These are phyloP conservation scores for Eledona agricola DNA, from an alignment of 2,888 invertebrate genomes.

Conservation along the genomic window DNA sequence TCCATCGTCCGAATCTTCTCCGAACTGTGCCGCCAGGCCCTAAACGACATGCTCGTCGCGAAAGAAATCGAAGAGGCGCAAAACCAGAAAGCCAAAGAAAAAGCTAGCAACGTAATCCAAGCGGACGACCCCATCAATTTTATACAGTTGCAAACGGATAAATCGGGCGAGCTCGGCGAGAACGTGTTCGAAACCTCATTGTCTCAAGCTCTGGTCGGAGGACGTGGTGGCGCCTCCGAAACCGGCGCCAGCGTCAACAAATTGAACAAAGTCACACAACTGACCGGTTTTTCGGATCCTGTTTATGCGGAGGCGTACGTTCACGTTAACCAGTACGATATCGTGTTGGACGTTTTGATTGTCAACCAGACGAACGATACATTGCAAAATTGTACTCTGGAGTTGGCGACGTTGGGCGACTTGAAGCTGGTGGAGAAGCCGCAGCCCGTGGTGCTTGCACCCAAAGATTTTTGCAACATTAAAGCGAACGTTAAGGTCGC, in stretches of 20 bases:
- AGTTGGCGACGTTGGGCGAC: slow-evolving; percentile 97
- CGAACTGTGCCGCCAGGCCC: slow-evolving; percentile 76
- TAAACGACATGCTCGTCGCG: slow-evolving; percentile 84
- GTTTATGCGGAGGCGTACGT: slow-evolving; percentile 99
- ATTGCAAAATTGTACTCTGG: slow-evolving; percentile 96
- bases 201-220: slow-evolving; percentile 85
- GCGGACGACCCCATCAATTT: slow-evolving; percentile 88
- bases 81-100: slow-evolving; percentile 71
- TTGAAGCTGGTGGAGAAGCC: slow-evolving; percentile 98
- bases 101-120: slow-evolving; percentile 74
- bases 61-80: slow-evolving; percentile 77
- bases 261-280: slow-evolving; percentile 83
- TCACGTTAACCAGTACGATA: slow-evolving; percentile 98
- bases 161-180: slow-evolving; percentile 66
- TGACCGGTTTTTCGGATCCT: slow-evolving; percentile 99
- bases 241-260: slow-evolving; percentile 68
- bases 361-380: slow-evolving; percentile 99
- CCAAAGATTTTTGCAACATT: slow-evolving; percentile 97
- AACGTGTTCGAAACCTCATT: slow-evolving; percentile 96
- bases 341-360: slow-evolving; percentile 96
- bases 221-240: slow-evolving; percentile 61
- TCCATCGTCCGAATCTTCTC: slow-evolving; percentile 77
- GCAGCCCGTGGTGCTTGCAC: slow-evolving; percentile 92
- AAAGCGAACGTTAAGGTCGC: slow-evolving; percentile 99
- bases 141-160: slow-evolving; percentile 74